Evolutionary conservation across 1,140 invertebrate species (phyloP).

Genomic region (Drosophila parvula): DNA sequence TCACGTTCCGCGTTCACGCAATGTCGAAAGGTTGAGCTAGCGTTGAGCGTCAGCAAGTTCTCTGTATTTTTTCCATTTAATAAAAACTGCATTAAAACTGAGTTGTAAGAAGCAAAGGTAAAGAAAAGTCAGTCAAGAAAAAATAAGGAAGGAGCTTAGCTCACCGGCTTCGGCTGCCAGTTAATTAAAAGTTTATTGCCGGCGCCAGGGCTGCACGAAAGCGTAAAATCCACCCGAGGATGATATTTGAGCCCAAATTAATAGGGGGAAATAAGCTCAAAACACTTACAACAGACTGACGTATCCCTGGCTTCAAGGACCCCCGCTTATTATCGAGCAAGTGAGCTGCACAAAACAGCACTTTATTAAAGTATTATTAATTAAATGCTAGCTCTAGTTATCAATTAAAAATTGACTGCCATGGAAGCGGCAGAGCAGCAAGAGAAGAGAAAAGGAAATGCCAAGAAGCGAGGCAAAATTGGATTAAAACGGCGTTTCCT

Average conservation of each 20-base stretch:
- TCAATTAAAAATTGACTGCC: constrained; percentile 62
- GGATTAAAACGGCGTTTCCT: constrained; percentile 27
- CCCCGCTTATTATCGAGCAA: constrained; percentile 15
- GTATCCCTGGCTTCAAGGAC: constrained; percentile 25
- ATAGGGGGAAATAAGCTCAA: not conserved
- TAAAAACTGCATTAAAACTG: constrained; percentile 57
- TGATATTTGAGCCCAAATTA: constrained; percentile 3
- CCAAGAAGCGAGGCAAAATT: not conserved
- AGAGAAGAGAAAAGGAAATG: not conserved
- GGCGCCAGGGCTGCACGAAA: constrained; percentile 31
- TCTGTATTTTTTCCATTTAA: constrained; percentile 32
- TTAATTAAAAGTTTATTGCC: constrained; percentile 65
- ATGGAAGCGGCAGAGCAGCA: constrained; percentile 15
- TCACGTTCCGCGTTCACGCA: constrained; percentile 45
- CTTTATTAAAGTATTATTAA: constrained; percentile 65
- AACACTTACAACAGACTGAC: not conserved
- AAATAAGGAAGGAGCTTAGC: constrained; percentile 13
- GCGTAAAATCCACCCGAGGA: not conserved
- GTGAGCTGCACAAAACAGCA: constrained; percentile 32
- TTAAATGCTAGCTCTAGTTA: constrained; percentile 51
- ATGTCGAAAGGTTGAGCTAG: constrained; percentile 10
- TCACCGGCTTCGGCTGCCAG: constrained; percentile 36
- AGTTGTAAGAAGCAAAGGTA: constrained; percentile 39
- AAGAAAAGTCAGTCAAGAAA: constrained; percentile 9
- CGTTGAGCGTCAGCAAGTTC: constrained; percentile 28